Percentiles rank a stretch among this genome's conserved stretches.
These are phyloP conservation scores for Lordiphosa clarofinis DNA, from an alignment of 1,140 invertebrate genomes.

Conservation along the genomic window DNA sequence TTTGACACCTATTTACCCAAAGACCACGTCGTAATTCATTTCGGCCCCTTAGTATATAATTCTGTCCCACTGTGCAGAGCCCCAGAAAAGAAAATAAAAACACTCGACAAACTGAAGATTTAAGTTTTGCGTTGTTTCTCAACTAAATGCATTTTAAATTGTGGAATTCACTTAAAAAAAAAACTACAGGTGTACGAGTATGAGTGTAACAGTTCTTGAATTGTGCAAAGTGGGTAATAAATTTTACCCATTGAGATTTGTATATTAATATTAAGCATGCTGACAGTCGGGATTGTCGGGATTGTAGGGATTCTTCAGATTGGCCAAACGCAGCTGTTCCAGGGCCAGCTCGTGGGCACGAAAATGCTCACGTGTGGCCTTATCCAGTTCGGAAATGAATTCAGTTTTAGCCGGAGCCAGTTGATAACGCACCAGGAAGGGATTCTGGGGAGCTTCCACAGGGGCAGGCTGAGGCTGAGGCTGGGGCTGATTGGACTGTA, in stretches of 20 bases:
- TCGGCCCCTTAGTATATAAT: no score
- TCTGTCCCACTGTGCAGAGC: no score
- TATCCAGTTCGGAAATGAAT: conserved; percentile 40
- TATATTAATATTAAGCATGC: conserved; percentile 16
- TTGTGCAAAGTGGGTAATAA: conserved; percentile 10
- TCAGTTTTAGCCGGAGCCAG: conserved; percentile 13
- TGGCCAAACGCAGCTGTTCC: conserved; percentile 71
- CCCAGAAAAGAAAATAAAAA: no score
- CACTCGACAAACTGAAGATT: no score
- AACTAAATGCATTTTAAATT: conserved; percentile 69
- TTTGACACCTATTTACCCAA: no score
- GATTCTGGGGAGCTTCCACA: conserved; percentile 30
- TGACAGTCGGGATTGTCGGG: conserved; percentile 27
- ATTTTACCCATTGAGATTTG: conserved; percentile 6
- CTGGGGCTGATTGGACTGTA: conserved; percentile 35
- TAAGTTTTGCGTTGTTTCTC: conserved; percentile 58
- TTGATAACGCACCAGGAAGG: conserved; percentile 55
- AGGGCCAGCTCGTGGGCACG: conserved; percentile 66
- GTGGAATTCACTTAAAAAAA: conserved; percentile 44
- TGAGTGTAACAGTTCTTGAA: conserved; percentile 24
- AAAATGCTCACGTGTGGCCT: conserved; percentile 65
- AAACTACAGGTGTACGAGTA: conserved; percentile 71
- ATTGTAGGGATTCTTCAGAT: conserved; percentile 43
- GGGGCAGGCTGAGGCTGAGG: conserved; percentile 1
- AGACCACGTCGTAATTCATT: no score